Percentiles rank a stretch among this genome's conserved stretches.
phyloP scores from a whole-genome alignment of 1,140 invertebrate species.

The Phenacoccus solenopsis region DNA sequence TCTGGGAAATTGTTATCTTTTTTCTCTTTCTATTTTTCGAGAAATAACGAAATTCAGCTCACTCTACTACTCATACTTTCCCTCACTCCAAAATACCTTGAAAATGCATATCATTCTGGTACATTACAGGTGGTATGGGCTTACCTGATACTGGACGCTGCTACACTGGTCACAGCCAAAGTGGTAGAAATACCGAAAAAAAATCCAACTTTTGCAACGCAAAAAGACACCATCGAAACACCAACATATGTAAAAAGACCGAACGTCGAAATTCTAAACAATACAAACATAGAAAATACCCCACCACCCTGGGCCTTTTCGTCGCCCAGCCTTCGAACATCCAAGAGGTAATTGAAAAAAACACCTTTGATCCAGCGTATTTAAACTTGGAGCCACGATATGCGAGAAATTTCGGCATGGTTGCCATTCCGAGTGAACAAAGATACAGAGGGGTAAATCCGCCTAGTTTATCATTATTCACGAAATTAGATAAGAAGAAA shows the following conservation, averaged over 20 bases:
- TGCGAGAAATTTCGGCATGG: background rate
- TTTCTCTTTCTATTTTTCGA: no score
- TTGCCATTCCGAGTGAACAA: background rate
- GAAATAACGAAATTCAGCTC: no score
- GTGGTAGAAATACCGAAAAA: background rate
- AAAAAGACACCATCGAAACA: background rate
- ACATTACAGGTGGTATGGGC: constrained; percentile 8
- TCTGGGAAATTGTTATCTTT: no score
- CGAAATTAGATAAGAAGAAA: background rate
- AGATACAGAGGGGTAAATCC: background rate
- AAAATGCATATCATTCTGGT: background rate
- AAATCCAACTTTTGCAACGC: background rate
- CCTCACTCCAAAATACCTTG: no score
- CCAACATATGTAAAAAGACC: background rate
- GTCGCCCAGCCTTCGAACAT: background rate
- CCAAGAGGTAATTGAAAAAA: background rate
- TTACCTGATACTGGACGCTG: background rate
- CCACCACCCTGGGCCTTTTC: background rate
- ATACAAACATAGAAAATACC: background rate
- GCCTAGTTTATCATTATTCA: background rate
- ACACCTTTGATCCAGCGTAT: background rate
- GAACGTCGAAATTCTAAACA: background rate
- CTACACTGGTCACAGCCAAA: background rate
- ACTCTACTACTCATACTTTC: no score
- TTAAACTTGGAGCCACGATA: background rate